Conservation (phyloP, 2,797 vertebrate genomes). For the Otolemur crassicaudatus region DNA sequence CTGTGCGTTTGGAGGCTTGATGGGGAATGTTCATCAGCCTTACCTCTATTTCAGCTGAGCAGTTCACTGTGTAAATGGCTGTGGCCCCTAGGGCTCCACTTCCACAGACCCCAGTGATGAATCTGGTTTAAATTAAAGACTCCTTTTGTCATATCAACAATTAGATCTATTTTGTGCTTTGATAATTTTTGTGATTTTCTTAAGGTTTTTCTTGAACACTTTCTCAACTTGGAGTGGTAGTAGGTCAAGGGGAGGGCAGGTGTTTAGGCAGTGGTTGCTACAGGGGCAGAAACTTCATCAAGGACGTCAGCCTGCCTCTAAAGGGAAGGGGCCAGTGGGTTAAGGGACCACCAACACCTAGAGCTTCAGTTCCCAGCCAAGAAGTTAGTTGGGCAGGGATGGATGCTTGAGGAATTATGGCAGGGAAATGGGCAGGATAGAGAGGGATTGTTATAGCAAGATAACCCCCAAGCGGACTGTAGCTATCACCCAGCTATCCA, state of each 20-base stretch:
- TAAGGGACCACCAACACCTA: background rate
- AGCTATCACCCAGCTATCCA: background rate
- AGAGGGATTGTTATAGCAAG: background rate
- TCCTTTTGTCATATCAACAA: background rate
- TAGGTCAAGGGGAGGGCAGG: background rate
- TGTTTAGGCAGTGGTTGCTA: background rate
- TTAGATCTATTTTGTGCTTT: conserved; percentile 11
- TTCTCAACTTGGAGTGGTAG: background rate
- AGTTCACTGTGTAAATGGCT: background rate
- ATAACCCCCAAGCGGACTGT: background rate
- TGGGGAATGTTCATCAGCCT: background rate
- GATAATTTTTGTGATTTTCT: background rate
- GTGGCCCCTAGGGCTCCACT: background rate
- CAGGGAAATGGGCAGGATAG: background rate
- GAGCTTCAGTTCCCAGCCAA: background rate
- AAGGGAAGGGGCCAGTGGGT: background rate
- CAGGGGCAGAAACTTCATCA: background rate
- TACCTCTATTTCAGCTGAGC: background rate
- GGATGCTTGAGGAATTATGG: background rate
- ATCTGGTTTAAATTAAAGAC: background rate
- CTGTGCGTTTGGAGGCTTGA: background rate
- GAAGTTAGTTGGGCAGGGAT: background rate
- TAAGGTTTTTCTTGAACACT: background rate
- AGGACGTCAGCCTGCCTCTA: background rate
- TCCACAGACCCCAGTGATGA: background rate